phyloP scores from a whole-genome alignment of 2,888 invertebrate genomes.

The Gryllus longicercus region DNA sequence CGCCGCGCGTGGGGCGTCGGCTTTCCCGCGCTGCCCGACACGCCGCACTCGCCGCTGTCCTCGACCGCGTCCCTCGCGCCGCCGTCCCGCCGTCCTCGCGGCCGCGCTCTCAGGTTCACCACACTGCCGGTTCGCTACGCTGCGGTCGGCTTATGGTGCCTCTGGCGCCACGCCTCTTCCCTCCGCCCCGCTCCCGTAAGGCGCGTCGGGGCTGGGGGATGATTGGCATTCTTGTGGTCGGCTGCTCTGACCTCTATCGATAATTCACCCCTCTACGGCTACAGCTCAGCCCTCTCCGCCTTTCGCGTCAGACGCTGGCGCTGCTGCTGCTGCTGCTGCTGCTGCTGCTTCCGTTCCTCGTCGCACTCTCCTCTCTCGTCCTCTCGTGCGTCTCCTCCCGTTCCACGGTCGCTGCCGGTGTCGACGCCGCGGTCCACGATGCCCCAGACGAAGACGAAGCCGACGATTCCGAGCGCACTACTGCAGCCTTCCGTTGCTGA shows the following conservation, averaged over 20 bases:
- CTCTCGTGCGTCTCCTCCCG: not conserved
- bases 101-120: too few relatives aligned
- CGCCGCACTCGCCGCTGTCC: too few relatives aligned
- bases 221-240: constrained; percentile 31
- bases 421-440: too few relatives aligned
- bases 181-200: not conserved
- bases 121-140: too few relatives aligned
- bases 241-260: constrained; percentile 27
- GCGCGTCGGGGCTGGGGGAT: constrained; percentile 5
- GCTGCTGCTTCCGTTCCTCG: not conserved
- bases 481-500: not conserved
- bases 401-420: not conserved
- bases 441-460: too few relatives aligned
- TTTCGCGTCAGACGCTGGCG: not conserved
- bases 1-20: too few relatives aligned
- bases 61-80: too few relatives aligned
- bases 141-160: too few relatives aligned
- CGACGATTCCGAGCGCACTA: too few relatives aligned
- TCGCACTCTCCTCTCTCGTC: not conserved
- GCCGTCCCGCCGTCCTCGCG: too few relatives aligned
- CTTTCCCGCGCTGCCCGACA: too few relatives aligned
- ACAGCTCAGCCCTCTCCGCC: not conserved
- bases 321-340: too few relatives aligned
- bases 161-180: not conserved
- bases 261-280: constrained; percentile 21